Conservation (phyloP, 2,113 vertebrate genomes). For the Suncus etruscus region DNA sequence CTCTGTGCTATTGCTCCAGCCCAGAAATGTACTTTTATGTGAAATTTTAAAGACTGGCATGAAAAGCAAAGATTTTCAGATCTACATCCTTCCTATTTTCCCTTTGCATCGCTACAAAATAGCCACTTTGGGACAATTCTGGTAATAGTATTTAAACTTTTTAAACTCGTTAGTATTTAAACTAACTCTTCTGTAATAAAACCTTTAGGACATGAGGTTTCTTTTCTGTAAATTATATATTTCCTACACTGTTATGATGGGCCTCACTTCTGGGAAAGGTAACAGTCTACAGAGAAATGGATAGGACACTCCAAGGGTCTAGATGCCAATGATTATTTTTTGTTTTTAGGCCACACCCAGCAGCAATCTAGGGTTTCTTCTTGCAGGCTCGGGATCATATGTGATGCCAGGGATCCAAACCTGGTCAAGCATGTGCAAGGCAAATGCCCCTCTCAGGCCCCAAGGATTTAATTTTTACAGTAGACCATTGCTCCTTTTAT, state of each 20-base stretch:
- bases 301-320: background rate
- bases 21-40: background rate
- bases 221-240: background rate
- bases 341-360: no score
- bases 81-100: constrained; percentile 38
- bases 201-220: background rate
- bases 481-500: background rate
- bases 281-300: background rate
- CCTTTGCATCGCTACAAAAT: background rate
- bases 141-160: constrained; percentile 36
- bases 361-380: no score
- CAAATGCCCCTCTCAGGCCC: no score
- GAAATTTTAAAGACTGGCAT: background rate
- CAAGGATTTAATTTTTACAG: constrained; percentile 27
- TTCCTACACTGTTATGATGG: background rate
- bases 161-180: background rate
- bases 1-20: no score
- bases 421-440: no score
- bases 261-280: background rate
- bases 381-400: no score
- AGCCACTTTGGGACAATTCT: constrained; percentile 42
- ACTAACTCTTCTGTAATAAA: background rate
- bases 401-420: no score
- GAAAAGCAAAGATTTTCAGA: background rate
- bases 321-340: background rate